Evolutionary conservation across 2,888 invertebrate genomes (phyloP), one percentile per base, ranked within the genome.

Genomic region (Leptopilina myrica): DNA sequence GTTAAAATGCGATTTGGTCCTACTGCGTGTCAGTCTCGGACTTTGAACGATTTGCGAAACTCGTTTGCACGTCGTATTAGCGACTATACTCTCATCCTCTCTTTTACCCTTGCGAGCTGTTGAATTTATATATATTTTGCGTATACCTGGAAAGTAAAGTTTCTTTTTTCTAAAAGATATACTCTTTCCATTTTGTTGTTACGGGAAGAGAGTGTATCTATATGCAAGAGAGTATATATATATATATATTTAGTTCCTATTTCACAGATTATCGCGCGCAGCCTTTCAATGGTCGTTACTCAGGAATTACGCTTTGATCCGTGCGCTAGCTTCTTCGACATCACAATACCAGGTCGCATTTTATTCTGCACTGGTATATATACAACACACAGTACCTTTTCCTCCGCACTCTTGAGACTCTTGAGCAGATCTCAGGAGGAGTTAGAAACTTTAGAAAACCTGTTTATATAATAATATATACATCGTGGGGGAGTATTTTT

Each of bases 61-160:
- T 79, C 64, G 80, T 82, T 82, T 82, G 65, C 53, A 40, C 64
- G 64, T 56, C 14, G 77, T 69, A 80, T 80, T 79, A 82, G 80
- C 77, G 77, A 79, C 20, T 20, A 20, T 20, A 20, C 20, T 20
- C 20, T 20, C 20, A 20, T 20, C 20, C 20, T 33, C 33, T 5
- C 5, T 5, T 78, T 43, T 56, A 43, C 40, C 40, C 56, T 40
- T 20, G 20, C 20, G 5, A 4, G 33, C 5, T 33, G 73, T 26
- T 73, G 33, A 59, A 73, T 73, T 33, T 33, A 73, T 20, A 73
- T 20, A 20, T 73, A 62, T 62, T 56, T 73, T 26, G 14, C 40
- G 33, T 33, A 33, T 73, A 73, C 73, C 56, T 73, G 73, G 40
- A 73, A 73, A 53, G 6, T 43, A 43, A 8, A 73, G 73, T 56